phyloP scores from a whole-genome alignment of 2,113 vertebrate species.

The Craseonycteris thonglongyai region DNA sequence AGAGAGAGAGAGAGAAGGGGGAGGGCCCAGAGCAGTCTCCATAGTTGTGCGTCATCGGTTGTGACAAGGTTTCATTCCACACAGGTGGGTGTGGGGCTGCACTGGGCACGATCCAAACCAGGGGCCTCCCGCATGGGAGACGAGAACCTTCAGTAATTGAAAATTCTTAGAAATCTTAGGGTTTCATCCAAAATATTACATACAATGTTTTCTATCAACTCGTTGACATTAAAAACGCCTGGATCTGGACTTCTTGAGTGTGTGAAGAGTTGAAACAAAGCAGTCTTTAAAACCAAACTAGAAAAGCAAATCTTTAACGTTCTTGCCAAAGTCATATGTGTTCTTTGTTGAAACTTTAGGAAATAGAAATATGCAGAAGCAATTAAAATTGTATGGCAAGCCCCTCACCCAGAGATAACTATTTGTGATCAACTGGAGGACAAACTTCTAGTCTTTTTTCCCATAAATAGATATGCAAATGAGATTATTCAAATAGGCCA shows the following conservation, averaged over 20 bases:
- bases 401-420: neutral
- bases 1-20: too few relatives aligned
- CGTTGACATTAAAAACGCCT: neutral
- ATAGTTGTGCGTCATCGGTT: too few relatives aligned
- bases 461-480: neutral
- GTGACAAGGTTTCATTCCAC: too few relatives aligned
- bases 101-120: too few relatives aligned
- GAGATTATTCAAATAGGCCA: constrained; percentile 23
- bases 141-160: too few relatives aligned
- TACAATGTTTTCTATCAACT: neutral
- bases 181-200: neutral
- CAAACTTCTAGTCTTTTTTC: neutral
- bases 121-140: too few relatives aligned
- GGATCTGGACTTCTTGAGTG: neutral
- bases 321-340: neutral
- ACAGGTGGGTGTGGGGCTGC: too few relatives aligned
- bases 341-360: constrained; percentile 1
- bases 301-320: neutral
- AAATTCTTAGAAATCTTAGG: neutral
- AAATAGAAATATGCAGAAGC: neutral
- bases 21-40: too few relatives aligned
- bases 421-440: neutral
- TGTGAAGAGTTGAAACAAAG: neutral
- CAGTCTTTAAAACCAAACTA: neutral
- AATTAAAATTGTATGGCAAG: constrained; percentile 5